phyloP scores from a whole-genome alignment of 2,888 invertebrate genomes.

The Metopia argyrocephala region DNA sequence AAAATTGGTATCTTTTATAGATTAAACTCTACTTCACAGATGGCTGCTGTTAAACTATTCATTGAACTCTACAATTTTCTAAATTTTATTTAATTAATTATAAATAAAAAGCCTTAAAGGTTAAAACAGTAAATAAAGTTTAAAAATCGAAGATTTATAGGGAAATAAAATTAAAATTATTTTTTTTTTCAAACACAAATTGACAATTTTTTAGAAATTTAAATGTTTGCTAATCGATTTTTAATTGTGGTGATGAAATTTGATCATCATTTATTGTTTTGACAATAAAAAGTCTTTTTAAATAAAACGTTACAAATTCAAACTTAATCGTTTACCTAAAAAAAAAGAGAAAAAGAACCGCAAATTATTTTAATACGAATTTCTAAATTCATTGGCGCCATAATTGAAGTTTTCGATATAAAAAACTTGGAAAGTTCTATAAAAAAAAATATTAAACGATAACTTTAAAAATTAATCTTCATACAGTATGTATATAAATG shows the following conservation, averaged over 20 bases:
- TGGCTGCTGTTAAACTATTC: background rate
- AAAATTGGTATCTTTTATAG: too few relatives aligned
- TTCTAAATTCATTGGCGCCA: too few relatives aligned
- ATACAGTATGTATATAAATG: too few relatives aligned
- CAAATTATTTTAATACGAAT: background rate
- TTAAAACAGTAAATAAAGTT: background rate
- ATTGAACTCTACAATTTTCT: background rate
- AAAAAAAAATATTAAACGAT: too few relatives aligned
- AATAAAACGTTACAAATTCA: background rate
- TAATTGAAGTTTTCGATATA: too few relatives aligned
- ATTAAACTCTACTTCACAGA: slow-evolving; percentile 7
- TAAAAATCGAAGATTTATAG: background rate
- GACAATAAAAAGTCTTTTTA: slow-evolving; percentile 2
- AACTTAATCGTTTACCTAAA: background rate
- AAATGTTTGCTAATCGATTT: background rate
- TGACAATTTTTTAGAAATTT: background rate
- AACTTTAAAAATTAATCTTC: too few relatives aligned
- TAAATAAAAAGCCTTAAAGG: slow-evolving; percentile 6
- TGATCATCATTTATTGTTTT: background rate
- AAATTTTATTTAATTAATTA: slow-evolving; percentile 6
- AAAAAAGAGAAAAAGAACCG: background rate
- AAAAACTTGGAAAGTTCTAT: too few relatives aligned
- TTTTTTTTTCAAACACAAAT: background rate
- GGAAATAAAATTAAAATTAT: background rate
- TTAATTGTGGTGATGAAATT: background rate